Conservation (phyloP, 2,113 vertebrate species). For the Lepus europaeus region DNA sequence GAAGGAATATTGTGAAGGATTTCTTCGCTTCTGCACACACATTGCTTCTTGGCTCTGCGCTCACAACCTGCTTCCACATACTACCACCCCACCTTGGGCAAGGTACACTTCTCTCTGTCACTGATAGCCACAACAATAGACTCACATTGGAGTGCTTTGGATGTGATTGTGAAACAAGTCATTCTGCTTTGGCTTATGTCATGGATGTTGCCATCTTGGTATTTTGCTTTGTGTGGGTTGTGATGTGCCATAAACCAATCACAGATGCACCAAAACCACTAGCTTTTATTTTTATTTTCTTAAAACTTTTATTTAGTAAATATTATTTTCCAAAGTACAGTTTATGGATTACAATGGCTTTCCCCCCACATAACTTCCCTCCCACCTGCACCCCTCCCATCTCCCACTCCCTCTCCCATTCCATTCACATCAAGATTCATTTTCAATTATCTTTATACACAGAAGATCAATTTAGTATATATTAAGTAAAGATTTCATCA, state of each 20-base stretch:
- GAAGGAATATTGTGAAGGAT: background rate
- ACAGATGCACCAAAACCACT: slow-evolving; percentile 2
- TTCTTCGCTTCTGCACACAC: background rate
- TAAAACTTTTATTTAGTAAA: no score
- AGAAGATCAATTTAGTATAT: no score
- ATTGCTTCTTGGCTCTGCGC: background rate
- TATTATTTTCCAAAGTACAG: no score
- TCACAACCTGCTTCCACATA: background rate
- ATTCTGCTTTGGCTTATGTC: background rate
- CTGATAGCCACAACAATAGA: background rate
- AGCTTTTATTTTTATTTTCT: background rate
- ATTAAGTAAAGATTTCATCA: no score
- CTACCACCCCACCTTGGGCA: background rate
- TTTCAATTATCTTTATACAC: no score
- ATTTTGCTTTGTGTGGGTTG: slow-evolving; percentile 44
- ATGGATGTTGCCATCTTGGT: background rate
- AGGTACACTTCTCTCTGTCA: background rate
- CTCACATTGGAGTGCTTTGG: background rate
- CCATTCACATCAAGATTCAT: no score
- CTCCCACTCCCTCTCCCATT: no score
- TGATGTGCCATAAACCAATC: slow-evolving; percentile 50
- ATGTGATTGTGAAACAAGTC: background rate
- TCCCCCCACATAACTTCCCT: no score
- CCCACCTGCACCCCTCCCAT: no score
- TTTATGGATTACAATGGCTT: no score